Percentiles rank a stretch among this genome's conserved stretches.
phyloP scores from a whole-genome alignment of 2,888 invertebrate genomes.

The Crocallis elinguaria region DNA sequence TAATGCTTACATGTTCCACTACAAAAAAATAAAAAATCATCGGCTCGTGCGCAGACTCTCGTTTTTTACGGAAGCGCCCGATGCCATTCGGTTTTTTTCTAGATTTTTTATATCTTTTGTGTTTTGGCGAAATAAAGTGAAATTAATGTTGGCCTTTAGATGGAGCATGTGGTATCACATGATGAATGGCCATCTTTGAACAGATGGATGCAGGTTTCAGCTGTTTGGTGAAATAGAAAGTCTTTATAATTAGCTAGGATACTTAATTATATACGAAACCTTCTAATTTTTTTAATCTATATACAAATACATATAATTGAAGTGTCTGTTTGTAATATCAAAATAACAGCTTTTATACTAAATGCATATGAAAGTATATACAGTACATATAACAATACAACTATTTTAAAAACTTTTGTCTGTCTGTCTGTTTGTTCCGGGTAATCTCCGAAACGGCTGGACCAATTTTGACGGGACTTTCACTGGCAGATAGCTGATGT shows the following conservation, averaged over 20 bases:
- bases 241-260: conserved; percentile 32
- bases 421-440: no score
- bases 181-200: conserved; percentile 48
- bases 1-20: conserved; percentile 54
- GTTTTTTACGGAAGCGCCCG: conserved; percentile 70
- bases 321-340: no score
- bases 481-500: no score
- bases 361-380: no score
- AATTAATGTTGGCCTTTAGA: conserved; percentile 55
- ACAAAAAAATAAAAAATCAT: conserved; percentile 61
- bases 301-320: no score
- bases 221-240: conserved; percentile 30
- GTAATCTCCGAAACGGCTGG: no score
- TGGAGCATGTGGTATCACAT: conserved; percentile 69
- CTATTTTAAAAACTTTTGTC: no score
- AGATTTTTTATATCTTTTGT: conserved; percentile 59
- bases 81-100: conserved; percentile 48
- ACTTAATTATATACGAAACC: not conserved
- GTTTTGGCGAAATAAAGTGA: conserved; percentile 64
- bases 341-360: no score
- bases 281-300: no score
- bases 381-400: no score
- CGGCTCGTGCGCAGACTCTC: conserved; percentile 78
- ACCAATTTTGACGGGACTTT: no score
- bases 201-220: conserved; percentile 57